A percentile compares a stretch with the other conserved stretches of the same genome.
Conservation (phyloP, 2,113 vertebrate genomes). For the Pterocles orientalis region DNA sequence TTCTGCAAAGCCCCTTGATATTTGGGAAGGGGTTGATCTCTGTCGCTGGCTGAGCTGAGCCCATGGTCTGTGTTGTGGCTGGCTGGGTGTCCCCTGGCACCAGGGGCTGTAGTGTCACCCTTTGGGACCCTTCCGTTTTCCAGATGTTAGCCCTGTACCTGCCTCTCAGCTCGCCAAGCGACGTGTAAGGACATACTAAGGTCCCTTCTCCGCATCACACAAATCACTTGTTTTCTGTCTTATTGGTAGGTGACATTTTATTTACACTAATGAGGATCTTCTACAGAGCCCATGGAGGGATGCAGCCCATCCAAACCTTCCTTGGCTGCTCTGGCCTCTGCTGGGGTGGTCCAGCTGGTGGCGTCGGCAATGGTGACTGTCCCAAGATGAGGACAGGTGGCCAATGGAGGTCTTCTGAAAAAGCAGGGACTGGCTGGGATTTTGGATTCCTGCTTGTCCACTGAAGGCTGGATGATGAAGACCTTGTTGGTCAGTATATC, state of each 20-base stretch:
- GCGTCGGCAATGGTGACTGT: not conserved
- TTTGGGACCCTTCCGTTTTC: fast-evolving
- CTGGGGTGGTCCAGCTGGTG: too few species aligned
- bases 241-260: not conserved
- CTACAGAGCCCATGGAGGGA: fast-evolving
- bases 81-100: not conserved
- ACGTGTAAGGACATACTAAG: not conserved
- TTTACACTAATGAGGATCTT: fast-evolving
- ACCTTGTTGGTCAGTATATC: not conserved
- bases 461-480: fast-evolving
- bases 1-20: not conserved
- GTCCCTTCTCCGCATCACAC: not conserved
- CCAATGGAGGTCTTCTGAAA: not conserved
- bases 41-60: not conserved
- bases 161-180: not conserved
- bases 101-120: too few species aligned
- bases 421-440: not conserved
- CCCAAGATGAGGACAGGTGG: not conserved
- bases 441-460: not conserved
- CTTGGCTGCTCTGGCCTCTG: not conserved
- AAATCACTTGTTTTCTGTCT: not conserved
- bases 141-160: not conserved
- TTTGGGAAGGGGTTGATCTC: fast-evolving
- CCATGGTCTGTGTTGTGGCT: fast-evolving
- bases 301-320: not conserved